phyloP scores from a whole-genome alignment of 2,113 vertebrate genomes.

The Pardalotus punctatus region DNA sequence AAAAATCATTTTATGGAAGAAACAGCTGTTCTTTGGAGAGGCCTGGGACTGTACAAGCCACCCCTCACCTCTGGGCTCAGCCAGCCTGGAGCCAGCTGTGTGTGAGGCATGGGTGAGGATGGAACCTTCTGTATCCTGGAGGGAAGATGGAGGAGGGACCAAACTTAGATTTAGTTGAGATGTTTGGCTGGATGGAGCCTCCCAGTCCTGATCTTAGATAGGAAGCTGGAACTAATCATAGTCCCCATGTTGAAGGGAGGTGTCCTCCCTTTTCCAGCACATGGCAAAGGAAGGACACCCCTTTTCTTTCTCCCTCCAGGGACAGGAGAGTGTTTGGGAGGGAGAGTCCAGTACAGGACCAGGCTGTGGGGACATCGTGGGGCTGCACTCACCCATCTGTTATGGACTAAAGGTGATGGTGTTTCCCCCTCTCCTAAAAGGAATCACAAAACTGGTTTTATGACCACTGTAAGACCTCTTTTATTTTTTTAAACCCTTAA shows the following conservation, averaged over 20 bases:
- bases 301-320: neutral
- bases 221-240: neutral
- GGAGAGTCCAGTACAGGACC: neutral
- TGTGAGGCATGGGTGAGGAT: neutral
- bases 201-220: neutral
- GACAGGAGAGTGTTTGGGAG: neutral
- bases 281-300: too few species aligned
- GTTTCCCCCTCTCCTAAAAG: neutral
- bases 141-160: neutral
- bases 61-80: neutral
- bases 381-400: neutral
- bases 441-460: neutral
- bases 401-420: neutral
- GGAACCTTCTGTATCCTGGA: neutral
- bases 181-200: neutral
- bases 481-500: neutral
- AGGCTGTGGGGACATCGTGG: accelerated
- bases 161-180: neutral
- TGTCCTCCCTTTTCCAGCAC: neutral
- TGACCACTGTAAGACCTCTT: neutral
- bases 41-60: neutral
- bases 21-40: neutral
- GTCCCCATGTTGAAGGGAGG: accelerated
- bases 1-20: slow-evolving; percentile 3
- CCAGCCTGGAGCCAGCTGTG: neutral